phyloP scores from a whole-genome alignment of 2,113 vertebrate species.

The Cochlearius cochlearius region DNA sequence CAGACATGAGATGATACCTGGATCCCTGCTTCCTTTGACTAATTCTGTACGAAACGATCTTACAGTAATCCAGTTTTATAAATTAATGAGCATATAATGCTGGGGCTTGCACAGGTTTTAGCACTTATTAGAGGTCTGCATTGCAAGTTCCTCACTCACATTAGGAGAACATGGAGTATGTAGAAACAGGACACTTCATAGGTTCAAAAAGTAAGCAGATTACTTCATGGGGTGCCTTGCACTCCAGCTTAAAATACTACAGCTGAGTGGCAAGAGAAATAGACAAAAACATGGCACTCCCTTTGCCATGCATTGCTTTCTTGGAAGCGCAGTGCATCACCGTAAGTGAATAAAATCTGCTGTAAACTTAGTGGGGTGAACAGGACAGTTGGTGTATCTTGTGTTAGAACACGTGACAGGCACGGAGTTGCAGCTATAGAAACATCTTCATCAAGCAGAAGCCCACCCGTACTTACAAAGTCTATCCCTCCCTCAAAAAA shows the following conservation, averaged over 20 bases:
- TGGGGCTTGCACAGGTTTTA: background rate
- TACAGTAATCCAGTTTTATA: background rate
- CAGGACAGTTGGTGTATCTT: background rate
- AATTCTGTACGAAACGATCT: background rate
- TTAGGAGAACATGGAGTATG: background rate
- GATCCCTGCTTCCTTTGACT: background rate
- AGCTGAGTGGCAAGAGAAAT: background rate
- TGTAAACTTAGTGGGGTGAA: background rate
- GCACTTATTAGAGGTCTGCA: background rate
- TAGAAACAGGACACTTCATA: background rate
- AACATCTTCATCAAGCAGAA: background rate
- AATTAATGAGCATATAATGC: background rate
- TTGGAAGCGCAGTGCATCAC: background rate
- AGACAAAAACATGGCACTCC: background rate
- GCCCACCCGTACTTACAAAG: fast-evolving
- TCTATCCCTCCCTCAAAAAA: background rate
- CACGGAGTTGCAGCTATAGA: background rate
- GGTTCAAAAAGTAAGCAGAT: background rate
- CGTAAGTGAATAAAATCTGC: background rate
- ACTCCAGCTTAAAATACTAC: background rate
- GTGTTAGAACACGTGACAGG: background rate
- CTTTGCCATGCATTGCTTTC: background rate
- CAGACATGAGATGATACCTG: background rate
- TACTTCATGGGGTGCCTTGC: background rate
- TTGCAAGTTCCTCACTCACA: background rate